A percentile compares a stretch with the other conserved stretches of the same genome.
phyloP scores from a whole-genome alignment of 2,888 invertebrate genomes.

The Eledona agricola region DNA sequence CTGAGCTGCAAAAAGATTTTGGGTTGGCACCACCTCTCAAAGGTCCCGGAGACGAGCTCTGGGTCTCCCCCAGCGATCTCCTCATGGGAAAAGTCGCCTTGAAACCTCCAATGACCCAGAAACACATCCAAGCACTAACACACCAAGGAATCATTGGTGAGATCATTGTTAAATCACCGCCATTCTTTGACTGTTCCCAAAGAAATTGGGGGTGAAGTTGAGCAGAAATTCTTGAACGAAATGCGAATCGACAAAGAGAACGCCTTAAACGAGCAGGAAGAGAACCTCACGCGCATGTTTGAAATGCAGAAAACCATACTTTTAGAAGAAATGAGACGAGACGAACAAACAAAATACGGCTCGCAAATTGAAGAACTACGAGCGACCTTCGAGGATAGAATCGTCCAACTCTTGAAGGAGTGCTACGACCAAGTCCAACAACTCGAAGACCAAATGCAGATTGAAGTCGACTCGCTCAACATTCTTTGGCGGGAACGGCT shows the following conservation, averaged over 20 bases:
- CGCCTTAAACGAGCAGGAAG: constrained; percentile 52
- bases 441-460: constrained; percentile 36
- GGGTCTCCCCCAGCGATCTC: constrained; percentile 62
- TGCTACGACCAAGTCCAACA: constrained; percentile 39
- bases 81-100: constrained; percentile 59
- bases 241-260: constrained; percentile 51
- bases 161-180: too few species aligned
- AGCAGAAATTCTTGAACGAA: constrained; percentile 53
- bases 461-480: constrained; percentile 21
- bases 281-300: constrained; percentile 27
- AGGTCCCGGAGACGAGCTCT: constrained; percentile 58
- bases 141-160: constrained; percentile 60
- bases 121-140: constrained; percentile 59
- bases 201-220: constrained; percentile 57
- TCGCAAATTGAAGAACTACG: constrained; percentile 32
- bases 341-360: constrained; percentile 15
- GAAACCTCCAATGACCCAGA: constrained; percentile 59
- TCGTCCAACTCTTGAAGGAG: constrained; percentile 39
- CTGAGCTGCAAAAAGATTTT: constrained; percentile 52
- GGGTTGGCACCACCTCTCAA: constrained; percentile 54
- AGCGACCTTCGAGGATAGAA: constrained; percentile 40
- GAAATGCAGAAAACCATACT: constrained; percentile 21
- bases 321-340: constrained; percentile 12
- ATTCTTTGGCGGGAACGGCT: constrained; percentile 48
- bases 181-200: too few species aligned